A percentile compares a stretch with the other conserved stretches of the same genome.
These are phyloP conservation scores for Pterophyllum scalare DNA, from an alignment of 2,113 vertebrate genomes.

Conservation along the genomic window DNA sequence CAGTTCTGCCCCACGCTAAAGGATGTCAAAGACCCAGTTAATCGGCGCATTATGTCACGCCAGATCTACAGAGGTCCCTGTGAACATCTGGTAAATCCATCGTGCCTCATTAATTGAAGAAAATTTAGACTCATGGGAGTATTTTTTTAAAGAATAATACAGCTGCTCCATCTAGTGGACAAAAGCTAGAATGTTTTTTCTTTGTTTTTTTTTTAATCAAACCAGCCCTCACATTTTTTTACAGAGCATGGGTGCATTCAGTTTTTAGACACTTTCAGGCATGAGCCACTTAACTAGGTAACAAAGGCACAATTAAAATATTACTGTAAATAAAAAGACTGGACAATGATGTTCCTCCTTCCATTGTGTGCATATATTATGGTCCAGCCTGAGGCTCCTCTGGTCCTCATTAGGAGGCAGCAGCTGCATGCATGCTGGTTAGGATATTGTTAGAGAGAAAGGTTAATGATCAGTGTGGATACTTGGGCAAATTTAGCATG, in stretches of 20 bases:
- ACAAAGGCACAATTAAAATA: not conserved
- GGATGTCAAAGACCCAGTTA: conserved; percentile 1
- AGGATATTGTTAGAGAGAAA: not conserved
- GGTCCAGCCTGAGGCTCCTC: conserved; percentile 5
- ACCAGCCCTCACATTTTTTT: not conserved
- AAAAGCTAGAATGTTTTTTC: not conserved
- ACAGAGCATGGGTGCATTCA: too few relatives aligned
- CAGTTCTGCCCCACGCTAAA: not conserved
- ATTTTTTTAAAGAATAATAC: not conserved
- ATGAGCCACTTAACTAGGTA: not conserved
- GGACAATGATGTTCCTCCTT: not conserved
- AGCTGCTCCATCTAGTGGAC: conserved; percentile 56
- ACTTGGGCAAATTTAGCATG: not conserved
- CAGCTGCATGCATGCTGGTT: conserved; percentile 24
- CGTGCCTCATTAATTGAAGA: not conserved
- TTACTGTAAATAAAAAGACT: not conserved
- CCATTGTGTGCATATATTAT: not conserved
- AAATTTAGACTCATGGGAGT: not conserved
- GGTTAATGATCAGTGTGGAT: conserved; percentile 12
- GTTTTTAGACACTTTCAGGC: not conserved
- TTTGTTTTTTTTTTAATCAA: not conserved
- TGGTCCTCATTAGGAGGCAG: conserved; percentile 45
- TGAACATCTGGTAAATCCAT: conserved; percentile 10
- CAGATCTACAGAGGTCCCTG: not conserved
- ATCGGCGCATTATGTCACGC: not conserved